Percentiles rank a stretch among this genome's conserved stretches.
Evolutionary conservation across 2,888 invertebrate genomes (phyloP).

Genomic region (Rhimphoctona megacephalus): DNA sequence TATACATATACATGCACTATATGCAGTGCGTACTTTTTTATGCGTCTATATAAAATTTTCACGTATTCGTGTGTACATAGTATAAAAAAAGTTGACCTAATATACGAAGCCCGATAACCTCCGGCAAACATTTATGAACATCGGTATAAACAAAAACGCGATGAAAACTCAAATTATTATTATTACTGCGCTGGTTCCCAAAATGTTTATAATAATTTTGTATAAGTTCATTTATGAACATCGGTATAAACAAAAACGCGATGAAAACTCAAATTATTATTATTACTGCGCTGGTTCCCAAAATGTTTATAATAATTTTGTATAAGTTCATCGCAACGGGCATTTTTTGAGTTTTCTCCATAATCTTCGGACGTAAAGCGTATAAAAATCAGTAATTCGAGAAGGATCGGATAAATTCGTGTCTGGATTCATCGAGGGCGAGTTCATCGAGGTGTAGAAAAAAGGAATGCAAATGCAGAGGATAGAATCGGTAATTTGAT

Average conservation of each 20-base stretch:
- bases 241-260: neutral
- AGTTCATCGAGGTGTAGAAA: neutral
- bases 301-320: neutral
- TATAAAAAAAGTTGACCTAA: neutral
- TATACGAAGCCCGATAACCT: neutral
- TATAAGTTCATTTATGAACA: neutral
- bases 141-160: neutral
- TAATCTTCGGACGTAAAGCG: neutral
- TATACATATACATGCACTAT: slow-evolving; percentile 32
- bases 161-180: neutral
- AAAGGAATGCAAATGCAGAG: slow-evolving; percentile 52
- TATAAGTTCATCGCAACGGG: neutral
- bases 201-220: too few species aligned
- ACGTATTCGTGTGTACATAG: neutral
- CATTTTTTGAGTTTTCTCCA: neutral
- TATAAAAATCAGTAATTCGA: slow-evolving; percentile 31
- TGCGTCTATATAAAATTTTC: neutral
- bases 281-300: neutral
- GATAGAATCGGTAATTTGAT: slow-evolving; percentile 68
- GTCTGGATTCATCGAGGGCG: neutral
- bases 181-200: neutral
- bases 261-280: neutral
- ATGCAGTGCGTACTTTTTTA: slow-evolving; percentile 44
- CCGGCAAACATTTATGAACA: neutral
- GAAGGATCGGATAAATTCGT: slow-evolving; percentile 21